phyloP scores from a whole-genome alignment of 2,888 invertebrate genomes.

The Heliothis peltigera region DNA sequence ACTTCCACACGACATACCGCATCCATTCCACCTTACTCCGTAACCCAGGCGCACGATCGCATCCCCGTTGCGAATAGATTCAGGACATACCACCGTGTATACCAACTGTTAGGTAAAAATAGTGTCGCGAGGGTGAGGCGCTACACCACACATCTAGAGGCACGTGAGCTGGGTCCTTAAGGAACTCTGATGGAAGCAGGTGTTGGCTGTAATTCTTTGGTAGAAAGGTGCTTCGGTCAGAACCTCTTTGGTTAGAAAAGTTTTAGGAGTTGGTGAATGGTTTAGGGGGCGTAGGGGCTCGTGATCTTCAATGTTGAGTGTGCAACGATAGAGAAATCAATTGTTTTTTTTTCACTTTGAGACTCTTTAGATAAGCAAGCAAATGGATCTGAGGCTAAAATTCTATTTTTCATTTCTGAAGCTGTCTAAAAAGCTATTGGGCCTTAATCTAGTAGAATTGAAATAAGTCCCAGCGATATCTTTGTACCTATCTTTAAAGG shows the following conservation, averaged over 20 bases:
- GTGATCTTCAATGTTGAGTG: neutral
- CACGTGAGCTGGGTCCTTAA: slow-evolving; percentile 46
- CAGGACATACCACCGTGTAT: slow-evolving; percentile 63
- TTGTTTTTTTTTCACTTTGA: neutral
- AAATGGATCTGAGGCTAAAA: neutral
- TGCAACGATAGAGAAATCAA: neutral
- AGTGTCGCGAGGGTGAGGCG: slow-evolving; percentile 58
- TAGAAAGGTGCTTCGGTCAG: slow-evolving; percentile 1
- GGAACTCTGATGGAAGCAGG: slow-evolving; percentile 22
- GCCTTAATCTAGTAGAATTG: too few species aligned
- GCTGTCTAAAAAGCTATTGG: too few species aligned
- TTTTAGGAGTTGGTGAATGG: neutral
- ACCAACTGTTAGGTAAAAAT: slow-evolving; percentile 62
- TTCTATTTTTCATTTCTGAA: too few species aligned
- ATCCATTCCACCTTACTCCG: slow-evolving; percentile 17
- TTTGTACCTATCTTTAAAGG: too few species aligned
- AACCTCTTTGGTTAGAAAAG: neutral
- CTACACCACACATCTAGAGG: slow-evolving; percentile 54
- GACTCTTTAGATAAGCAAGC: too few species aligned
- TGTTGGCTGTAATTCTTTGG: slow-evolving; percentile 9
- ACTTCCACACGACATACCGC: slow-evolving; percentile 13
- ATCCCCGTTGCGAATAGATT: slow-evolving; percentile 64
- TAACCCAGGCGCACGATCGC: slow-evolving; percentile 53
- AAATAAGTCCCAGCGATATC: too few species aligned
- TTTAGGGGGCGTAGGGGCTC: neutral